These are phyloP conservation scores for Stegostoma tigrinum DNA, from an alignment of 2,113 vertebrate species.

Conservation along the genomic window DNA sequence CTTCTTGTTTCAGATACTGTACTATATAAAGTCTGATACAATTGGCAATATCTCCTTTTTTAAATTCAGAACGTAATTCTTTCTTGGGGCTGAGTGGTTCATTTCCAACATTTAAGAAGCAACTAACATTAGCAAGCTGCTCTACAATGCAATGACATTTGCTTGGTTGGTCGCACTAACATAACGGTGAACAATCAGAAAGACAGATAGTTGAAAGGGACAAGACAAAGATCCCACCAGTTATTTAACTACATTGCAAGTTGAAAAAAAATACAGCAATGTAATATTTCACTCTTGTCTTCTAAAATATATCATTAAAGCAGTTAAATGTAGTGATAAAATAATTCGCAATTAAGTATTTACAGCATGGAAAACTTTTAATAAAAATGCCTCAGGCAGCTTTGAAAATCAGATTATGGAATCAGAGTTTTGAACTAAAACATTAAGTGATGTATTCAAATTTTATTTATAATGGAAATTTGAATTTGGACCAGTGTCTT, in stretches of 20 bases:
- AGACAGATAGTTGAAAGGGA: neutral
- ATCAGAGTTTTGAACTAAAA: no score
- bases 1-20: no score
- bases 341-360: neutral
- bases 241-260: neutral
- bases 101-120: neutral
- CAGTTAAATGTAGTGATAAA: neutral
- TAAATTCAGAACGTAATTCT: neutral
- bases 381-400: neutral
- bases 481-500: neutral
- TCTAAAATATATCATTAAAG: neutral
- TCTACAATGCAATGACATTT: neutral
- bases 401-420: neutral
- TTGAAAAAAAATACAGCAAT: neutral
- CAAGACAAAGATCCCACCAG: neutral
- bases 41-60: no score
- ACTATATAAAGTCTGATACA: no score
- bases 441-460: neutral
- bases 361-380: neutral
- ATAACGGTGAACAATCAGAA: neutral
- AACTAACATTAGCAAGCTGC: neutral
- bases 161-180: neutral
- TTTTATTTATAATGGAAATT: neutral
- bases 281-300: neutral
- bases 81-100: neutral